Percentiles rank a stretch among this genome's conserved stretches.
phyloP scores from a whole-genome alignment of 2,888 invertebrate species.

The Tyria jacobaeae region DNA sequence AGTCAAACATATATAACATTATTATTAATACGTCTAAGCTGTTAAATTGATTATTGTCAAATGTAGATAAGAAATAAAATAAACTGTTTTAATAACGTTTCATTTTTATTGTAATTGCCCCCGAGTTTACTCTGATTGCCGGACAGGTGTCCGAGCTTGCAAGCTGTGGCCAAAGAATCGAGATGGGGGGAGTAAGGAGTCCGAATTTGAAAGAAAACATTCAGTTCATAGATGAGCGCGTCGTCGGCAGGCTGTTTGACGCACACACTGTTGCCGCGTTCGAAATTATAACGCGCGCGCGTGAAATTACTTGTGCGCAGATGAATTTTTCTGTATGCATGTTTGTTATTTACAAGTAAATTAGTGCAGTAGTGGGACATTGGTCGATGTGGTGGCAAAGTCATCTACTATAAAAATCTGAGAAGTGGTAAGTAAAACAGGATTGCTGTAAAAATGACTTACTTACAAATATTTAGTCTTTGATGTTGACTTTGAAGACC shows the following conservation, averaged over 20 bases:
- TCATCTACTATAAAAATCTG: conserved; percentile 57
- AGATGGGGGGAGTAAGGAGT: conserved; percentile 48
- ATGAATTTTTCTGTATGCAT: conserved; percentile 48
- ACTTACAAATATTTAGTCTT: conserved; percentile 50
- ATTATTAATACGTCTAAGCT: conserved; percentile 34
- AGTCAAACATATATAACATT: conserved; percentile 26
- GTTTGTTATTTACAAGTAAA: conserved; percentile 47
- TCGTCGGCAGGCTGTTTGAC: conserved; percentile 54
- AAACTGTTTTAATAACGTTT: conserved; percentile 36
- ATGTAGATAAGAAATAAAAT: conserved; percentile 42
- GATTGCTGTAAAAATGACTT: conserved; percentile 56
- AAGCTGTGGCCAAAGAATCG: conserved; percentile 34
- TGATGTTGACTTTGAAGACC: conserved; percentile 39
- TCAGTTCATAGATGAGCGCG: conserved; percentile 75
- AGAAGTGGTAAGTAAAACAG: conserved; percentile 72
- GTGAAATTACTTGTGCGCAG: conserved; percentile 58
- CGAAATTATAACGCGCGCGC: conserved; percentile 57
- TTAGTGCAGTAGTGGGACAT: conserved; percentile 50
- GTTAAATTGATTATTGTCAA: conserved; percentile 45
- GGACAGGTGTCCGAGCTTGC: conserved; percentile 40
- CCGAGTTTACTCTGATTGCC: conserved; percentile 24
- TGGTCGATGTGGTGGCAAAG: conserved; percentile 58
- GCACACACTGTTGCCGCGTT: conserved; percentile 45
- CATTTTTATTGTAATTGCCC: conserved; percentile 25
- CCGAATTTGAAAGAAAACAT: conserved; percentile 62